Evolutionary conservation across 2,113 vertebrate genomes (phyloP).

Genomic region (Nymphicus hollandicus): DNA sequence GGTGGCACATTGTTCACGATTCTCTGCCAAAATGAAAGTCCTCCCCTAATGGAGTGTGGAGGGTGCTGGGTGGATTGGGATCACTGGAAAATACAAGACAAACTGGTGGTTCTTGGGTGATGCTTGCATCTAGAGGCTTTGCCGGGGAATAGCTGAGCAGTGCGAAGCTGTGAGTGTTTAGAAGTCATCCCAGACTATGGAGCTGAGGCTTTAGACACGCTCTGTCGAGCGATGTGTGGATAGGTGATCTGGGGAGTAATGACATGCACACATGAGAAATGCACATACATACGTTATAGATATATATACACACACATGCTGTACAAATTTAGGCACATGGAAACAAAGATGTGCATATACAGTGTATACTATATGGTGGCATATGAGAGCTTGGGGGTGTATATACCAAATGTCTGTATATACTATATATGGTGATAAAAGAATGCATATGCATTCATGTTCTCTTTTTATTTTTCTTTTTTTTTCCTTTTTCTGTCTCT

Average conservation of each 20-base stretch:
- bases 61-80: neutral
- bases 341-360: constrained; percentile 1
- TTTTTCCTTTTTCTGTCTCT: constrained; percentile 13
- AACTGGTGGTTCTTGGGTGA: neutral
- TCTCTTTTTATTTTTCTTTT: neutral
- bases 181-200: neutral
- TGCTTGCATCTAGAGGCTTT: neutral
- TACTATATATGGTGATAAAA: constrained; percentile 33
- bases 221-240: neutral
- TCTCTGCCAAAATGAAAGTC: neutral
- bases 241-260: neutral
- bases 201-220: neutral
- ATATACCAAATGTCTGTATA: constrained; percentile 47
- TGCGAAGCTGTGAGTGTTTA: neutral
- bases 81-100: neutral
- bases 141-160: neutral
- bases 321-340: neutral
- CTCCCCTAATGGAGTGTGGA: neutral
- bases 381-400: constrained; percentile 15
- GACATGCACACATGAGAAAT: neutral
- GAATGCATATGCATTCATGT: constrained; percentile 53
- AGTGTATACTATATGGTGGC: neutral
- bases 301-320: neutral
- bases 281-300: neutral
- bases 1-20: neutral